Evolutionary conservation across 2,797 vertebrate species (phyloP), one percentile per base, ranked within the genome.

Genomic region (Chaunax sp.): DNA sequence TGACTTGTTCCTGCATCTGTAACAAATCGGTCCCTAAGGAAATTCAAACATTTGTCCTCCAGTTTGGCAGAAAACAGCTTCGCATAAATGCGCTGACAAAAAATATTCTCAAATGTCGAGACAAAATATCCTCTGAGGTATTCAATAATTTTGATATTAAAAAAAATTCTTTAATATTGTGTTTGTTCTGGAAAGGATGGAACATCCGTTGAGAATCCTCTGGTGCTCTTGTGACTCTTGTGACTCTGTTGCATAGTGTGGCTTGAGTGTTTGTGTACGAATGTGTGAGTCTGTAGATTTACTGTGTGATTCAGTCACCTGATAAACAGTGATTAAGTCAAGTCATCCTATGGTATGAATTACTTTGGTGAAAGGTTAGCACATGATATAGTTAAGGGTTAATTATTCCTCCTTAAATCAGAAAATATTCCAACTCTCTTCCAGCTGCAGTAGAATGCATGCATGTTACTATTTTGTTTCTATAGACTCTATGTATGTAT

Each of bases 281-380:
- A 55, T 61, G 7, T 35, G 46, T 77, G 70, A 83, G 64, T 86
- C 74, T 85, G 67, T 74, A 33, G 71, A 84, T 85, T 85, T 77
- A 81, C 61, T 61, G 52, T 19, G 54, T 75, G 83, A 86, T 78
- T 74, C 68, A 78, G 50, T 64, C 46, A 35, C 57, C 64, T 63
- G 69, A 78, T 30, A 61, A 84, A 49, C 59, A 58, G 68, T 37
- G 44, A 78, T 76, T 77, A 68, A 63, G 44, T 37, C 57, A 82
- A 84, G 80, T 82, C 30, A 58, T 46, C 44, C 58, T 64, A 26
- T 52, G 43, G 62, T 15, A 41, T 28, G 62, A 74, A 57, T 60
- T 71, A 60, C 69, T 46, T 63, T 61, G 23, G 18, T 33, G 30
- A 16, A 33, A 8, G 35, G 12, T 68, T 41, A 49, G 59, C 38